phyloP scores from a whole-genome alignment of 1,140 invertebrate species.

The Lerema accius region DNA sequence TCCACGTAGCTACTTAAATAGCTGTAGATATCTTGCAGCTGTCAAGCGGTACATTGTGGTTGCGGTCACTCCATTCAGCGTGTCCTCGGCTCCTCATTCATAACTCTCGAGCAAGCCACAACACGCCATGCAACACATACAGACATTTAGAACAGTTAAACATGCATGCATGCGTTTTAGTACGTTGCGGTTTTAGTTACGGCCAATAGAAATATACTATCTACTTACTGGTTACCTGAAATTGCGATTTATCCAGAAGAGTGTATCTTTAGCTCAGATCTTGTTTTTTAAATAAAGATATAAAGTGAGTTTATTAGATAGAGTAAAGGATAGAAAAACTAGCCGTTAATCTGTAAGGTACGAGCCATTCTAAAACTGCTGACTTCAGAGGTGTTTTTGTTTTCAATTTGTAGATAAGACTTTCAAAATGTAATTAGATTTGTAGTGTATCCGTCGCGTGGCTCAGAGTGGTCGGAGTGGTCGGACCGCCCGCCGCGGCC shows the following conservation, averaged over 20 bases:
- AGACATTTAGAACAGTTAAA: slow-evolving; percentile 56
- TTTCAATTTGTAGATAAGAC: slow-evolving; percentile 26
- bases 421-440: slow-evolving; percentile 40
- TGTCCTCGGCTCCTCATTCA: slow-evolving; percentile 49
- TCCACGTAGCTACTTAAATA: no score
- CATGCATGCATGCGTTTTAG: slow-evolving; percentile 38
- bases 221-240: no score
- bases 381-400: slow-evolving; percentile 27
- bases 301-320: no score
- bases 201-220: no score
- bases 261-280: no score
- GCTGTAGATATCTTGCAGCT: no score
- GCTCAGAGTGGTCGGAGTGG: no score
- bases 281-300: no score
- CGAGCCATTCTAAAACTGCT: slow-evolving; percentile 31
- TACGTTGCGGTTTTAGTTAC: no score
- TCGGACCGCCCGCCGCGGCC: slow-evolving; percentile 72
- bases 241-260: no score
- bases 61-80: slow-evolving; percentile 55
- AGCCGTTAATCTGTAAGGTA: not conserved
- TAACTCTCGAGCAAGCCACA: slow-evolving; percentile 42
- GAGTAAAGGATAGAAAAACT: no score
- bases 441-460: slow-evolving; percentile 67
- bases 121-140: slow-evolving; percentile 39
- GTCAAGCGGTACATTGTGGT: slow-evolving; percentile 46